Percentiles rank a stretch among this genome's conserved stretches.
These are phyloP conservation scores for Lordiphosa clarofinis DNA, from an alignment of 1,140 invertebrate genomes.

Conservation along the genomic window DNA sequence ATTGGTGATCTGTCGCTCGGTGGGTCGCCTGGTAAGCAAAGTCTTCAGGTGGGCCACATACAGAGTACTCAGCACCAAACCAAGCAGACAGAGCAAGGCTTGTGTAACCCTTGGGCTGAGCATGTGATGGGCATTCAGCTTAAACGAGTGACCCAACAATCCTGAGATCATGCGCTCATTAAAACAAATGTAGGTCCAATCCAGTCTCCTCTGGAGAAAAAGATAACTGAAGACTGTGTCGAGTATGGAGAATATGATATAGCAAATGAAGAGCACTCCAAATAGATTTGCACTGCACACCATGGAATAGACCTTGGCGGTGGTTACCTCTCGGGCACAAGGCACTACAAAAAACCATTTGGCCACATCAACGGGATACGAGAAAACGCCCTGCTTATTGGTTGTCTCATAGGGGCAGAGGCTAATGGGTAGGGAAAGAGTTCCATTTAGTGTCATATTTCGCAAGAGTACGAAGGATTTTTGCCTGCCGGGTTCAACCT, in stretches of 20 bases:
- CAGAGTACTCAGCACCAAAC: conserved; percentile 37
- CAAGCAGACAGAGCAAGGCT: conserved; percentile 35
- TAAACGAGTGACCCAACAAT: conserved; percentile 39
- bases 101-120: conserved; percentile 27
- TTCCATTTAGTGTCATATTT: conserved; percentile 51
- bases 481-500: conserved; percentile 9
- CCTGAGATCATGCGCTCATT: conserved; percentile 52
- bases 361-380: conserved; percentile 17
- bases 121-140: conserved; percentile 10
- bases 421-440: conserved; percentile 39
- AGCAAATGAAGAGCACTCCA: conserved; percentile 16
- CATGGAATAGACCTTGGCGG: conserved; percentile 33
- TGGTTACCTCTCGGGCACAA: conserved; percentile 38
- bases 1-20: conserved; percentile 20
- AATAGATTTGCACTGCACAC: conserved; percentile 20
- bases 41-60: conserved; percentile 47
- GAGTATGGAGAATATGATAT: conserved; percentile 34
- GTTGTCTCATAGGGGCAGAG: conserved; percentile 35
- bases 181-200: conserved; percentile 37
- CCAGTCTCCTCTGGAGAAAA: conserved; percentile 13
- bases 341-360: conserved; percentile 46
- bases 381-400: conserved; percentile 16
- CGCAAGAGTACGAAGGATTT: conserved; percentile 26
- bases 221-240: conserved; percentile 31
- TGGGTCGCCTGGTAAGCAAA: conserved; percentile 44